Evolutionary conservation across 2,113 vertebrate species (phyloP).

Genomic region (Oceanodroma tethys): DNA sequence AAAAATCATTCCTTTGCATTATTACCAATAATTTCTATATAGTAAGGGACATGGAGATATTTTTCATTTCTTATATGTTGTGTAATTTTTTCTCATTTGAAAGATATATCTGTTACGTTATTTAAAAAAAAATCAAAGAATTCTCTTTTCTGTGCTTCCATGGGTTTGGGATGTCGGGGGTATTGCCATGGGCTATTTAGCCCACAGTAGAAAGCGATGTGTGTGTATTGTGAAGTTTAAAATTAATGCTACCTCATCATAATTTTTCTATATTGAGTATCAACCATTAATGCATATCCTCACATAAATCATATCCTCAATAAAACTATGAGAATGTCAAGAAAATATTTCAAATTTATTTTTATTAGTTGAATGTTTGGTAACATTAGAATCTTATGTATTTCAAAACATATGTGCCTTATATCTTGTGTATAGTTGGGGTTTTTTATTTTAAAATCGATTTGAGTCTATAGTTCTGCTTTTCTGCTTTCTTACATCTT

Average conservation of each 20-base stretch:
- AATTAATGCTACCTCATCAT: not conserved
- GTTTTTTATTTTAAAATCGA: not conserved
- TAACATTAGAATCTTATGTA: not conserved
- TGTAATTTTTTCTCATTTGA: not conserved
- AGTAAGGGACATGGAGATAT: not conserved
- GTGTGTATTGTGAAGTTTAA: not conserved
- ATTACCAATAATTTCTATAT: not conserved
- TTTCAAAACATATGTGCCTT: not conserved
- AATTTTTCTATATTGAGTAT: not conserved
- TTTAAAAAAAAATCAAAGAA: not conserved
- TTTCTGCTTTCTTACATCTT: not conserved
- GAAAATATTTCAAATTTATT: not conserved
- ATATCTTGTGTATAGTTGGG: not conserved
- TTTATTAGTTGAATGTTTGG: not conserved
- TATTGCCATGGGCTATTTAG: not conserved
- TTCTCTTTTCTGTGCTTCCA: not conserved
- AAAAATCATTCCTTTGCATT: not conserved
- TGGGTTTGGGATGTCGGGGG: not conserved
- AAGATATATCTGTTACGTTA: not conserved
- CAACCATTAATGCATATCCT: not conserved
- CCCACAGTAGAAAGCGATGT: not conserved
- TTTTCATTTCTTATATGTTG: not conserved
- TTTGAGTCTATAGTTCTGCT: not conserved
- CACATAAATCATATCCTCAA: not conserved
- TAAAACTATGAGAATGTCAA: not conserved